These are phyloP conservation scores for Bovichtus diacanthus DNA, from an alignment of 2,797 vertebrate species.

Conservation along the genomic window DNA sequence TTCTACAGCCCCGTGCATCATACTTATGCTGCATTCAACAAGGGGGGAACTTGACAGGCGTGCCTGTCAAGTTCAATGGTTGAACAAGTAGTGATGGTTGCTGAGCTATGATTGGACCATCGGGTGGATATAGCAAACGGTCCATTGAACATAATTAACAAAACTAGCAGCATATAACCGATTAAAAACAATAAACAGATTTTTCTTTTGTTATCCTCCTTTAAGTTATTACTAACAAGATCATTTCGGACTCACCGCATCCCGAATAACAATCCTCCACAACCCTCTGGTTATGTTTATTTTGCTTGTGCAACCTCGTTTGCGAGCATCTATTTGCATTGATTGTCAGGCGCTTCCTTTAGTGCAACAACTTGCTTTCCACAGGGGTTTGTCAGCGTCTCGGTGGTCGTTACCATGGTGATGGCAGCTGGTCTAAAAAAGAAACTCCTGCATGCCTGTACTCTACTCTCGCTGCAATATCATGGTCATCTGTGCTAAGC, in stretches of 20 bases:
- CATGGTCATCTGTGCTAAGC: slow-evolving; percentile 24
- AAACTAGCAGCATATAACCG: neutral
- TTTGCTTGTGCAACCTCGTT: slow-evolving; percentile 31
- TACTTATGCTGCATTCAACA: neutral
- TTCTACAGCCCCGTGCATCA: neutral
- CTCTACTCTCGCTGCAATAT: slow-evolving; percentile 1
- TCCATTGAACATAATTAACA: neutral
- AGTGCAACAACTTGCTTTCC: slow-evolving; percentile 39
- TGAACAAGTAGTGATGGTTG: no score
- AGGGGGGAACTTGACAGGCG: no score
- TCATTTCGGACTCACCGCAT: neutral
- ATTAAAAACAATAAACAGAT: neutral
- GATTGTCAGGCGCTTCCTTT: slow-evolving; percentile 25
- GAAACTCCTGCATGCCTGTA: slow-evolving; percentile 1
- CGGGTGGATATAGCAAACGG: neutral
- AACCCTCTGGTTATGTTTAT: slow-evolving; percentile 1
- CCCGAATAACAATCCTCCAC: slow-evolving; percentile 4
- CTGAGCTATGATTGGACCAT: neutral
- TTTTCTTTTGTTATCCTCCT: no score
- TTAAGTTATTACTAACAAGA: neutral
- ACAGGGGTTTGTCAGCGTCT: slow-evolving; percentile 28
- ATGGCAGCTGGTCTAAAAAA: slow-evolving; percentile 22
- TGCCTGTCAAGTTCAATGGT: no score
- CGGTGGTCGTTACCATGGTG: slow-evolving; percentile 24
- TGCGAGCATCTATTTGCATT: slow-evolving; percentile 33